Evolutionary conservation across 2,888 invertebrate genomes (phyloP).

Genomic region (Apodemia hepburni): DNA sequence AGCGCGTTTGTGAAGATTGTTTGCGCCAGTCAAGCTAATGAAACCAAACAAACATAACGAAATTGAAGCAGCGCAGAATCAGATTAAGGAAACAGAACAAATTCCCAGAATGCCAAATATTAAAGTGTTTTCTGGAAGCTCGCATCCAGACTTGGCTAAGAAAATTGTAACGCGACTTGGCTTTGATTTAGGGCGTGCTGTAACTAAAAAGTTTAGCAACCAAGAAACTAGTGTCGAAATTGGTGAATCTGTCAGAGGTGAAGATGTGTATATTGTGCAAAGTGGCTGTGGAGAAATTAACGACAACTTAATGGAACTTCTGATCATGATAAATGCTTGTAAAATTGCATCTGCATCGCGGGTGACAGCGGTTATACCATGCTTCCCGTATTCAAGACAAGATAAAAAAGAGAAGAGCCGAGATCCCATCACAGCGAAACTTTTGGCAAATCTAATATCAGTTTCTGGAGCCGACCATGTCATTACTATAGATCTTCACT

Average conservation of each 20-base stretch:
- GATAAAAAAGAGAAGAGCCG: conserved; percentile 96
- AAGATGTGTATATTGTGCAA: conserved; percentile 96
- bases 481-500: conserved; percentile 95
- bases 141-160: conserved; percentile 98
- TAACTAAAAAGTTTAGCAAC: conserved; percentile 99
- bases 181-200: conserved; percentile 96
- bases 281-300: conserved; percentile 95
- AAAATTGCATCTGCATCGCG: conserved; percentile 95
- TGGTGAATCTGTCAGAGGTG: conserved; percentile 94
- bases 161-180: conserved; percentile 96
- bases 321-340: conserved; percentile 96
- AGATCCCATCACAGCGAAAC: conserved; percentile 93
- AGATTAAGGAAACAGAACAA: conserved; percentile 24
- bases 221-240: conserved; percentile 97
- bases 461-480: conserved; percentile 96
- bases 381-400: conserved; percentile 95
- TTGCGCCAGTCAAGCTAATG: conserved; percentile 49
- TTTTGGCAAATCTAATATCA: conserved; percentile 93
- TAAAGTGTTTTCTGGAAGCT: conserved; percentile 98
- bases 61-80: conserved; percentile 35
- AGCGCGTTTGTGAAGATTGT: conserved; percentile 42
- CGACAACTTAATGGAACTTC: conserved; percentile 94
- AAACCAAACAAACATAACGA: conserved; percentile 46
- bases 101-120: conserved; percentile 96
- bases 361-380: conserved; percentile 94